Base-by-base conservation (phyloP, 2,888 invertebrate genomes). In the Meloe dianella region DNA sequence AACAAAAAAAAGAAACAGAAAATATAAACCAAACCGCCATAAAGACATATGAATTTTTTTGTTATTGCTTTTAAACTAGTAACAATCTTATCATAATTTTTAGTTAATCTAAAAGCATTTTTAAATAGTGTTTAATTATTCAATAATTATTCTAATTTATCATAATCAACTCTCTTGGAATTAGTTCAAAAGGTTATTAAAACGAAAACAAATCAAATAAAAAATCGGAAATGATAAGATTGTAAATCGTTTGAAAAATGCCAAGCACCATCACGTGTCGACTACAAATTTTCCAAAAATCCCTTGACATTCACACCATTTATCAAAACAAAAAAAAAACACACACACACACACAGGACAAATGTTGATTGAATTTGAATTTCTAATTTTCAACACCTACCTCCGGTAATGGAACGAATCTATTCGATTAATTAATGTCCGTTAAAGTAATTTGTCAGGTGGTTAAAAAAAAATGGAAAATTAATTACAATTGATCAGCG, bases 301-400 rank as follows among this genome's bases (percentile, higher is more conserved):
- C 20, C 47, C 9, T 27, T 57, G 14, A 35, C 38, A 27, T 20
- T n/a, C n/a, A 6, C 12, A n/a, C 30, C 47, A 57, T 64, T 59
- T 20, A 22, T 41, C 22, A 63, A 41, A 64, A 29, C 20, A 58
- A 58, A 29, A 58, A 9, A n/a, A n/a, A n/a, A n/a, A n/a, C n/a
- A n/a, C n/a, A n/a, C n/a, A n/a, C n/a, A n/a, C n/a, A n/a, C n/a
- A n/a, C n/a, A n/a, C n/a, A n/a, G n/a, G n/a, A n/a, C n/a, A n/a
- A n/a, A n/a, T n/a, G n/a, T n/a, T n/a, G n/a, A 24, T 57, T 12
- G 20, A 56, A 29, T 62, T 66, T 61, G 41, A 60, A 66, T 66
- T 66, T 66, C 63, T 63, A 63, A 66, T 66, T 66, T 54, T 66
- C 66, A 66, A 66, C 66, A 66, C 66, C 59, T 60, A 66, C 66